Percentiles rank a stretch among this genome's conserved stretches.
Conservation (phyloP, 2,888 invertebrate species). For the Icerya purchasi region DNA sequence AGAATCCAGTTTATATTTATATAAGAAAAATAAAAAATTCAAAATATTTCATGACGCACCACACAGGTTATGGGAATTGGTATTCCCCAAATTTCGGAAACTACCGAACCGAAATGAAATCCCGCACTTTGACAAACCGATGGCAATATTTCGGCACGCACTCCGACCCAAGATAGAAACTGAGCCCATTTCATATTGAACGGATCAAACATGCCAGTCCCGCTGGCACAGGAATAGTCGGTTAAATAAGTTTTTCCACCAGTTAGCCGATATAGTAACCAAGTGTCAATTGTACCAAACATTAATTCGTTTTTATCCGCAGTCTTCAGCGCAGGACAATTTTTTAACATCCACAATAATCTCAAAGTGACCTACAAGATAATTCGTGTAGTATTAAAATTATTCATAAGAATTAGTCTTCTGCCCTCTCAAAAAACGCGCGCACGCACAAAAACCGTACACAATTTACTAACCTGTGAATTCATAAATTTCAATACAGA, state of each 20-base stretch:
- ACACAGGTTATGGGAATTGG: slow-evolving; percentile 55
- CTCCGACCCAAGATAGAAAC: slow-evolving; percentile 41
- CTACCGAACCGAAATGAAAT: slow-evolving; percentile 45
- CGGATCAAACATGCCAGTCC: slow-evolving; percentile 84
- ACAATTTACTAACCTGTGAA: slow-evolving; percentile 40
- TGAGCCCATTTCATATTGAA: slow-evolving; percentile 67
- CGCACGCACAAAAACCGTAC: no score
- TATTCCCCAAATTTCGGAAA: slow-evolving; percentile 45
- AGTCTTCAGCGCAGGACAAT: slow-evolving; percentile 42
- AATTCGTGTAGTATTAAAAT: no score
- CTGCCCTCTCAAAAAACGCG: no score
- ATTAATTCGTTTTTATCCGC: slow-evolving; percentile 41
- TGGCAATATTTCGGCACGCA: slow-evolving; percentile 47
- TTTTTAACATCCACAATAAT: slow-evolving; percentile 54
- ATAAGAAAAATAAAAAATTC: not conserved
- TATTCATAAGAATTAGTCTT: no score
- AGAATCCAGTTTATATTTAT: not conserved
- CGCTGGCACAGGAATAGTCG: slow-evolving; percentile 76
- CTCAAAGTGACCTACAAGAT: slow-evolving; percentile 45
- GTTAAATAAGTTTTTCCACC: slow-evolving; percentile 44
- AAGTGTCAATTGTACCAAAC: slow-evolving; percentile 80
- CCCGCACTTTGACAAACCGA: slow-evolving; percentile 54
- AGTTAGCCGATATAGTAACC: slow-evolving; percentile 56
- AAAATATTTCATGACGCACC: slow-evolving; percentile 34
- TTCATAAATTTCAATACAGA: slow-evolving; percentile 69